Evolutionary conservation across 2,797 vertebrate genomes (phyloP).

Genomic region (Aotus griseimembra): DNA sequence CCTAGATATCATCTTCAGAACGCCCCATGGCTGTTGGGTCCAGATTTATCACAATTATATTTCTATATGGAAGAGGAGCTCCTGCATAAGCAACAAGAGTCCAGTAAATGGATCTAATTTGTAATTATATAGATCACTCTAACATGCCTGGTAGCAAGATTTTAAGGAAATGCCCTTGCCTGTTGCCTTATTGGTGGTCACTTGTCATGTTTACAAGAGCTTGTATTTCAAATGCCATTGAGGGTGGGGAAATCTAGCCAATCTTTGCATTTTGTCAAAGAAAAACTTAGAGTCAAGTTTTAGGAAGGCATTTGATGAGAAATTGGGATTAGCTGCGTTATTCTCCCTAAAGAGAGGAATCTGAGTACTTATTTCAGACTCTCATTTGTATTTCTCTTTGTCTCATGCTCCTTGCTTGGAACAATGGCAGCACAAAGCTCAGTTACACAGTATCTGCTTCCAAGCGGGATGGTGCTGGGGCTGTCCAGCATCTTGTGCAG

Average conservation of each 20-base stretch:
- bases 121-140: slow-evolving; percentile 7
- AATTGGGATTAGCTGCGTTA: background rate
- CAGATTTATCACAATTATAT: slow-evolving; percentile 73
- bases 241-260: background rate
- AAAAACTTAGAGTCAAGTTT: slow-evolving; percentile 54
- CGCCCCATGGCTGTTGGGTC: slow-evolving; percentile 62
- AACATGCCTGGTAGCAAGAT: slow-evolving; percentile 3
- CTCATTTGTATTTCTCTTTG: slow-evolving; percentile 55
- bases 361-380: background rate
- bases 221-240: background rate
- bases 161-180: background rate
- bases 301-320: background rate
- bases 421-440: slow-evolving; percentile 65
- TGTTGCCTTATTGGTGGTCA: background rate
- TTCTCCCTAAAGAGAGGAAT: background rate
- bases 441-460: slow-evolving; percentile 59
- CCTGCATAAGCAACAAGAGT: slow-evolving; percentile 41
- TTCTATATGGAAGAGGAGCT: slow-evolving; percentile 52
- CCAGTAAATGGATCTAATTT: slow-evolving; percentile 72
- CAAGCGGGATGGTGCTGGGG: slow-evolving; percentile 57
- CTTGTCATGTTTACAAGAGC: background rate
- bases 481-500: slow-evolving; percentile 70
- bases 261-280: background rate
- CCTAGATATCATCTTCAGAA: slow-evolving; percentile 66
- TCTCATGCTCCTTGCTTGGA: slow-evolving; percentile 24